Percentiles rank a stretch among this genome's conserved stretches.
phyloP scores from a whole-genome alignment of 2,888 invertebrate species.

The Kuschelorhynchus macadamiae region DNA sequence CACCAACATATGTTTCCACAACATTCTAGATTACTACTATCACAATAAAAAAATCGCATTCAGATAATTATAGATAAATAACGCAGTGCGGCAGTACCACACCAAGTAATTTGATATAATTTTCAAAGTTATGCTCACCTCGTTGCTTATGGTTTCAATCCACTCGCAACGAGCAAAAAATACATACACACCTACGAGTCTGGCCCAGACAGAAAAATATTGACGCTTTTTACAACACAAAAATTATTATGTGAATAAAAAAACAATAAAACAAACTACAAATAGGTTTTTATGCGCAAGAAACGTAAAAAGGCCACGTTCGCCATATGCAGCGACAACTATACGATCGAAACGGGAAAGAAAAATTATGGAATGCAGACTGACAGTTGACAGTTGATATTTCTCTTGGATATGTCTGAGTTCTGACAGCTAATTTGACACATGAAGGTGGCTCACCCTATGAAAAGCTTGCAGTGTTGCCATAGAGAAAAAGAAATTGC shows the following conservation, averaged over 20 bases:
- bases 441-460: too few species aligned
- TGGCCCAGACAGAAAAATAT: slow-evolving; percentile 21
- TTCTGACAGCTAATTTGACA: too few species aligned
- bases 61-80: slow-evolving; percentile 2
- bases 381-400: slow-evolving; percentile 8
- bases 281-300: slow-evolving; percentile 37
- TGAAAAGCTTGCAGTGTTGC: too few species aligned
- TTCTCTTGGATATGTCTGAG: too few species aligned
- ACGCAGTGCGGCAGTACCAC: not conserved
- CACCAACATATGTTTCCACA: slow-evolving; percentile 12
- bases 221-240: slow-evolving; percentile 11
- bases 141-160: slow-evolving; percentile 31
- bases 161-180: slow-evolving; percentile 29
- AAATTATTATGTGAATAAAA: slow-evolving; percentile 27
- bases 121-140: slow-evolving; percentile 24
- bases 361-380: too few species aligned
- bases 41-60: not conserved
- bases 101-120: slow-evolving; percentile 36
- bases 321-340: slow-evolving; percentile 33
- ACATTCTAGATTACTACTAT: not conserved
- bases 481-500: too few species aligned
- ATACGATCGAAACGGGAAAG: not conserved
- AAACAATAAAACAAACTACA: slow-evolving; percentile 33
- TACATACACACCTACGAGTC: not conserved
- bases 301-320: slow-evolving; percentile 31